Percentiles rank a stretch among this genome's conserved stretches.
These are phyloP conservation scores for Agrochola lychnidis DNA, from an alignment of 2,888 invertebrate species.

Conservation along the genomic window DNA sequence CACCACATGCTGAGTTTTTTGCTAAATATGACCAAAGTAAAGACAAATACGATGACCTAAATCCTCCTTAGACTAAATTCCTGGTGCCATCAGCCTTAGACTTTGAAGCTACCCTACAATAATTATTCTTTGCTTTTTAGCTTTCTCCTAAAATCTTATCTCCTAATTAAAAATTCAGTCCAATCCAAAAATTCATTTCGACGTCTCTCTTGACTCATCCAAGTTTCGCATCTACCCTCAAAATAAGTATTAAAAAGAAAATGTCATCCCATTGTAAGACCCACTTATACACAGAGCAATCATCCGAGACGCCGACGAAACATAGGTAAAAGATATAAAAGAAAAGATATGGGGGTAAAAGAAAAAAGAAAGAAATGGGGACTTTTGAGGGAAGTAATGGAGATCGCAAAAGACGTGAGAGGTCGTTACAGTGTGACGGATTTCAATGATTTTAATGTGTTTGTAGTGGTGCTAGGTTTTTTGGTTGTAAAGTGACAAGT, in stretches of 20 bases:
- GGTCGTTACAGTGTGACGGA: conserved; percentile 45
- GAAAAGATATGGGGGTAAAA: conserved; percentile 71
- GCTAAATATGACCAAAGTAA: not conserved
- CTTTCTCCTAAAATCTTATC: conserved; percentile 1
- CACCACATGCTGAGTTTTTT: not conserved
- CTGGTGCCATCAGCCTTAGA: not conserved
- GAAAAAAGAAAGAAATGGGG: conserved; percentile 66
- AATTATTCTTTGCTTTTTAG: conserved; percentile 21
- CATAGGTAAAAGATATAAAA: conserved; percentile 72
- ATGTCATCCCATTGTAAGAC: conserved; percentile 74
- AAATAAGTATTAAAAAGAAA: conserved; percentile 83
- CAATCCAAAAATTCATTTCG: conserved; percentile 54
- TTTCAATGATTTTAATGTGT: conserved; percentile 58
- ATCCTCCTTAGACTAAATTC: not conserved
- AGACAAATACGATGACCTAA: not conserved
- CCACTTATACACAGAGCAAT: conserved; percentile 80
- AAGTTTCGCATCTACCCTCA: conserved; percentile 47
- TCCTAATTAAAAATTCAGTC: conserved; percentile 44
- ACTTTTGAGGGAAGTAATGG: conserved; percentile 68
- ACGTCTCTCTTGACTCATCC: conserved; percentile 44
- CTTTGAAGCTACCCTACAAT: not conserved
- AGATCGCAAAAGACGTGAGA: conserved; percentile 65
- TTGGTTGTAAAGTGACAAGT: not conserved
- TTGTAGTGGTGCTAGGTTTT: conserved; percentile 18
- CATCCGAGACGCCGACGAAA: conserved; percentile 79